phyloP scores from a whole-genome alignment of 2,888 invertebrate species.

The Papilio gigon region DNA sequence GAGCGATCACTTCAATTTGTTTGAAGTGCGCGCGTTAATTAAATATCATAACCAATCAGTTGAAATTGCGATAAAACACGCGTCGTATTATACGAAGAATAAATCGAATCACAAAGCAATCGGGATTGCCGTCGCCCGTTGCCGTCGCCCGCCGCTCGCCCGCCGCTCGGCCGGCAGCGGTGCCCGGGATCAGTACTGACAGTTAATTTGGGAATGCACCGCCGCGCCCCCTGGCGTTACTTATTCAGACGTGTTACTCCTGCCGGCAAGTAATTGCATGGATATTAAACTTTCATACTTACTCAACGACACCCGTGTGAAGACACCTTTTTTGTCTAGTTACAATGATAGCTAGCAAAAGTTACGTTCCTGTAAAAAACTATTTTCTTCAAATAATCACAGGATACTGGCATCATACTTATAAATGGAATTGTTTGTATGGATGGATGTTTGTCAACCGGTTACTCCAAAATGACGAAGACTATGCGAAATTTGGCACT shows the following conservation, averaged over 20 bases:
- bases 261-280: constrained; percentile 75
- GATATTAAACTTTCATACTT: constrained; percentile 35
- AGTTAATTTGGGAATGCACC: constrained; percentile 79
- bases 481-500: too few species aligned
- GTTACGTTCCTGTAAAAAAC: neutral
- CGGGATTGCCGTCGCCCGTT: constrained; percentile 65
- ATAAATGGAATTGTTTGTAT: too few species aligned
- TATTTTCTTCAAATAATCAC: too few species aligned
- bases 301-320: constrained; percentile 11
- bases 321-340: neutral
- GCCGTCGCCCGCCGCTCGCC: constrained; percentile 56
- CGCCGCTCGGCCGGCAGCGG: constrained; percentile 56
- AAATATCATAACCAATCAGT: constrained; percentile 22
- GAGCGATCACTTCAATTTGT: neutral
- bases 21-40: constrained; percentile 11
- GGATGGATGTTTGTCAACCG: too few species aligned
- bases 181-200: constrained; percentile 74
- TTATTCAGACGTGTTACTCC: constrained; percentile 77
- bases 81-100: constrained; percentile 65
- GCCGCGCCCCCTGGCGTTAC: constrained; percentile 54
- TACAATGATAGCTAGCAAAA: neutral
- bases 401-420: too few species aligned
- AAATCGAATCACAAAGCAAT: constrained; percentile 79
- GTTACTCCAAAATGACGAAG: too few species aligned
- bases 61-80: constrained; percentile 20